Evolutionary conservation across 2,113 vertebrate genomes (phyloP).

Genomic region (Morphnarchus princeps): DNA sequence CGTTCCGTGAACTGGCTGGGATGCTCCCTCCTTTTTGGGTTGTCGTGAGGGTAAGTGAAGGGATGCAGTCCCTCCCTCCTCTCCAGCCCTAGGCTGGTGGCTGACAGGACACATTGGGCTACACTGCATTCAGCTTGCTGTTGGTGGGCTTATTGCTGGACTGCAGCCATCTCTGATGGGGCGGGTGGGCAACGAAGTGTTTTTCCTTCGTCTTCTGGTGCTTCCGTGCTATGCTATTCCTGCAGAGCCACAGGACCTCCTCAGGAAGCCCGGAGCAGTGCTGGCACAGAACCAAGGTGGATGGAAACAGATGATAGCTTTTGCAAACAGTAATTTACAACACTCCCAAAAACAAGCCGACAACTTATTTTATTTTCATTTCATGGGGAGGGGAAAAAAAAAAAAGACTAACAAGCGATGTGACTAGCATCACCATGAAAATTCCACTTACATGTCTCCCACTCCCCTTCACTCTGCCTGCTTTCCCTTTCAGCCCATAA

Average conservation of each 20-base stretch:
- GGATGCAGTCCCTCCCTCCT: not conserved
- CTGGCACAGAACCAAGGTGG: not conserved
- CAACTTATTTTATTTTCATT: not conserved
- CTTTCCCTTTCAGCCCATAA: not conserved
- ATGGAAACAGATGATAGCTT: not conserved
- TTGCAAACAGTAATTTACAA: not conserved
- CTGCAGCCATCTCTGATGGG: not conserved
- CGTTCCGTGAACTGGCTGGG: not conserved
- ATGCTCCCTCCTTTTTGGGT: not conserved
- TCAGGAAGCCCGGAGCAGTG: rapidly evolving
- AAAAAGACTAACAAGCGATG: not conserved
- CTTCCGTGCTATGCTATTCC: rapidly evolving
- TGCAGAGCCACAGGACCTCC: not conserved
- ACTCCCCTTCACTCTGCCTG: not conserved
- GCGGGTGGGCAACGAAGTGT: not conserved
- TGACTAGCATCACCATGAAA: not conserved
- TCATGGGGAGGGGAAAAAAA: rapidly evolving
- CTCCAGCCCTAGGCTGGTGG: not conserved
- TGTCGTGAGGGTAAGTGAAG: not conserved
- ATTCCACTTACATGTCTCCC: not conserved
- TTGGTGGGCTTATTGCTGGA: not conserved
- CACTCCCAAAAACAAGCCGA: not conserved
- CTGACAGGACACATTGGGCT: not conserved
- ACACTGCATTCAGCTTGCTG: rapidly evolving
- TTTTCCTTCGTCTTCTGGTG: not conserved